Base-by-base conservation (phyloP, 2,888 invertebrate genomes). In the Ochropacha duplaris region DNA sequence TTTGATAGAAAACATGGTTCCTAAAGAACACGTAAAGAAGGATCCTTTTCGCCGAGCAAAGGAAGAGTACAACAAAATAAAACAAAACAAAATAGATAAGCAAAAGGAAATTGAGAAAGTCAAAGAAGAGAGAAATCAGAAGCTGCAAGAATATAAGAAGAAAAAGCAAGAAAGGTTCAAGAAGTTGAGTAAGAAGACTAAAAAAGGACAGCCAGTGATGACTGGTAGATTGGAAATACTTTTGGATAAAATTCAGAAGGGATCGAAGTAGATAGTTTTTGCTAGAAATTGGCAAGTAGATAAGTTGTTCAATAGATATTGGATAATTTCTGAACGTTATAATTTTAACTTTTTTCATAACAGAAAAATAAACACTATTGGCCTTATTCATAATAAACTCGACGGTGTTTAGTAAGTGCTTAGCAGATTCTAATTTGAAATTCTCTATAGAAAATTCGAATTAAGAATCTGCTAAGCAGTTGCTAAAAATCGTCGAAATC, bases 161-260 rank as follows among this genome's bases (percentile, higher is more conserved):
- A 95, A 95, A 70, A 96, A 96, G 70, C 90, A 94, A 52, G 95
- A 95, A 54, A 95, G 94, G 59, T 95, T 94, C 62, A 96, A 96
- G 84, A 95, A 95, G 64, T 85, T 97, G 49, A 96, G 95, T 54
- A 95, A 95, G 78, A 96, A 95, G 78, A 98, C 96, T 0, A 95
- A 94, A 71, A 96, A 94, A 72, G 98, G 98, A 0, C 98, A 98
- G 78, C 98, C 98, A 0, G 88, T 97, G 1, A 97, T 98, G 97
- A 96, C 95, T 59, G 96, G 95, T 56, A 93, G 97, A 68, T 92
- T 98, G 78, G 95, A 97, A 84, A 81, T 96, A 76, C 87, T 98
- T 56, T 86, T 97, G 16, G 96, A 97, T 74, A 95, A 96, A 85
- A 96, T 97, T 69, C 94, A 96, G 82, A 90, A 90, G 36, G 65